phyloP scores from a whole-genome alignment of 2,888 invertebrate species.

The Amphimallon solstitiale region DNA sequence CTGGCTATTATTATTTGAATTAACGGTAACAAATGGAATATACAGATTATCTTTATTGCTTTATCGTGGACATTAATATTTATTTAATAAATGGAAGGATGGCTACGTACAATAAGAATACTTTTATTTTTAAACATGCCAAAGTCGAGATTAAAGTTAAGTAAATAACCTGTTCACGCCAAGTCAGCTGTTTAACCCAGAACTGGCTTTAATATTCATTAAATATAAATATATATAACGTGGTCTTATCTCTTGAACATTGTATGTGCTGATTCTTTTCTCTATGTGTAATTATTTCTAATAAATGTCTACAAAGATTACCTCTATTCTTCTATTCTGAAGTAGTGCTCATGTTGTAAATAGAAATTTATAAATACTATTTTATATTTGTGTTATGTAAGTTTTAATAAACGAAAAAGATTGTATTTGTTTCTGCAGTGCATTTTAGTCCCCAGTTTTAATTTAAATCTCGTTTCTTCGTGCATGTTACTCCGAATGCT shows the following conservation, averaged over 20 bases:
- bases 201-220: constrained; percentile 8
- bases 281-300: too few relatives aligned
- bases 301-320: too few relatives aligned
- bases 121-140: constrained; percentile 14
- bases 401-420: too few relatives aligned
- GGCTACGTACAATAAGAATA: neutral
- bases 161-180: constrained; percentile 10
- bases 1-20: neutral
- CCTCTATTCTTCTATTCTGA: too few relatives aligned
- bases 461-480: too few relatives aligned
- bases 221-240: constrained; percentile 11
- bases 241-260: constrained; percentile 19
- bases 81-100: neutral
- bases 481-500: too few relatives aligned
- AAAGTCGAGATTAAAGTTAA: neutral
- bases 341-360: too few relatives aligned
- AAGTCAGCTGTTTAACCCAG: constrained; percentile 28
- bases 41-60: constrained; percentile 12
- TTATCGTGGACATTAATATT: constrained; percentile 12
- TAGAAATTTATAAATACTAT: too few relatives aligned
- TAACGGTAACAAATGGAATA: constrained; percentile 1
- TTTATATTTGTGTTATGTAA: too few relatives aligned
- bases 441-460: too few relatives aligned
- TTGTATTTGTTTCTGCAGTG: too few relatives aligned
- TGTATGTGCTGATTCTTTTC: too few relatives aligned